Percentiles rank a stretch among this genome's conserved stretches.
Evolutionary conservation across 2,888 invertebrate genomes (phyloP).

Genomic region (Macrophya alboannulata): DNA sequence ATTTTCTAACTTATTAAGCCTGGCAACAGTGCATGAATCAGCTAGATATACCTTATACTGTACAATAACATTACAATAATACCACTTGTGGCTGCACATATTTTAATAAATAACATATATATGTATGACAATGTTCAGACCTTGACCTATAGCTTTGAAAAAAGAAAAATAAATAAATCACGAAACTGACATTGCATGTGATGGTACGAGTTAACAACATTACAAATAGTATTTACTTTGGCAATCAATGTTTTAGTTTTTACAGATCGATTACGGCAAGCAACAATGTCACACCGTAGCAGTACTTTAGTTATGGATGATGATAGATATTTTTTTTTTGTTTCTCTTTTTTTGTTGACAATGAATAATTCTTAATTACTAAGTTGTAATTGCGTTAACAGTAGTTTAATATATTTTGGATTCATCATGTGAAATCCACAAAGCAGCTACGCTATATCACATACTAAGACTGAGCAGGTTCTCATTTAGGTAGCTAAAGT

Average conservation of each 20-base stretch:
- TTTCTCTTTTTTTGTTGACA: conserved; percentile 2
- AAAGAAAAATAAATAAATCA: conserved; percentile 8
- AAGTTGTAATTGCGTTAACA: conserved; percentile 15
- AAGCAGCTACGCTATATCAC: conserved; percentile 78
- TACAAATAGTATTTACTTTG: conserved; percentile 22
- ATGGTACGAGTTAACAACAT: neutral
- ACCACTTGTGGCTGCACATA: conserved; percentile 68
- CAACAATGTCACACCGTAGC: neutral
- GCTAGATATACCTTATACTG: conserved; percentile 69
- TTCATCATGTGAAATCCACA: conserved; percentile 71
- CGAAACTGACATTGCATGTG: neutral
- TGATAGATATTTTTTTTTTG: neutral
- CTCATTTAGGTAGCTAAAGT: conserved; percentile 40
- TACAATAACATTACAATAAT: conserved; percentile 73
- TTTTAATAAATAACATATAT: conserved; percentile 45
- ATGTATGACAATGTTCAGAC: conserved; percentile 30
- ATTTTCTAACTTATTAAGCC: conserved; percentile 62
- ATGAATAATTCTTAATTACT: conserved; percentile 33
- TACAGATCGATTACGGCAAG: conserved; percentile 20
- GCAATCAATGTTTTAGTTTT: conserved; percentile 37
- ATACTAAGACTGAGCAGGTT: conserved; percentile 76
- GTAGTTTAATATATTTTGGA: conserved; percentile 58
- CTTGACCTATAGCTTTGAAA: neutral
- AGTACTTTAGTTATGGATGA: neutral
- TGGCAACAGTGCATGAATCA: conserved; percentile 61